Conservation (phyloP, 2,113 vertebrate species). For the Lynx canadensis region DNA sequence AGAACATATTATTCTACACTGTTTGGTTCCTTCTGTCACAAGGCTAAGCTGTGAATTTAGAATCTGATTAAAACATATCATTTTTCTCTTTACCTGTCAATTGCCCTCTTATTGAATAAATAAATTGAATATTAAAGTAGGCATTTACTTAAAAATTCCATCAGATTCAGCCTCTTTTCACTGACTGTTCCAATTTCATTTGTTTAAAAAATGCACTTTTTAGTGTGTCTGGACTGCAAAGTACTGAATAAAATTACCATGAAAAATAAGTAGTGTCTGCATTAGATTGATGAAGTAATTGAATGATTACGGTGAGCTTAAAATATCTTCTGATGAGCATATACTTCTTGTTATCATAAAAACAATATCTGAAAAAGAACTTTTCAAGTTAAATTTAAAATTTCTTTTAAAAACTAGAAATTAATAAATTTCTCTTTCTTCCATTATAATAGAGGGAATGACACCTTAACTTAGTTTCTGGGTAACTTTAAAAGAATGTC, state of each 20-base stretch:
- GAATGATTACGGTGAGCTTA: constrained; percentile 61
- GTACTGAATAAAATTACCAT: constrained; percentile 75
- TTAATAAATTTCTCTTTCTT: constrained; percentile 10
- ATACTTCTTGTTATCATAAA: constrained; percentile 57
- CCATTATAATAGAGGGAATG: background rate
- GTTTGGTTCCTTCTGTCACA: background rate
- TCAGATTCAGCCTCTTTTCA: constrained; percentile 60
- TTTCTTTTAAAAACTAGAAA: constrained; percentile 26
- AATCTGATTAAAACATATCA: constrained; percentile 64
- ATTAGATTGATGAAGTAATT: constrained; percentile 73
- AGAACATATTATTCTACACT: background rate
- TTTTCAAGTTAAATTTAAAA: constrained; percentile 38
- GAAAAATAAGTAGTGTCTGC: constrained; percentile 63
- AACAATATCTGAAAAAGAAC: constrained; percentile 58
- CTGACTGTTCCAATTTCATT: constrained; percentile 43
- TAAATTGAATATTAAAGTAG: constrained; percentile 50
- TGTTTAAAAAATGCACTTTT: constrained; percentile 63
- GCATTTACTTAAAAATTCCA: constrained; percentile 58
- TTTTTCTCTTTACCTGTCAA: constrained; percentile 67
- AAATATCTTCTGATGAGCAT: constrained; percentile 69
- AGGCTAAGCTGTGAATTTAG: constrained; percentile 18
- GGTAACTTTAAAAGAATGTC: constrained; percentile 38
- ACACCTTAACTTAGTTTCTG: background rate
- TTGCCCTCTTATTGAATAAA: constrained; percentile 61
- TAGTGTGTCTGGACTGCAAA: constrained; percentile 56